These are phyloP conservation scores for Alcedo quadribrachys DNA, from an alignment of 2,797 vertebrate species.

Conservation along the genomic window DNA sequence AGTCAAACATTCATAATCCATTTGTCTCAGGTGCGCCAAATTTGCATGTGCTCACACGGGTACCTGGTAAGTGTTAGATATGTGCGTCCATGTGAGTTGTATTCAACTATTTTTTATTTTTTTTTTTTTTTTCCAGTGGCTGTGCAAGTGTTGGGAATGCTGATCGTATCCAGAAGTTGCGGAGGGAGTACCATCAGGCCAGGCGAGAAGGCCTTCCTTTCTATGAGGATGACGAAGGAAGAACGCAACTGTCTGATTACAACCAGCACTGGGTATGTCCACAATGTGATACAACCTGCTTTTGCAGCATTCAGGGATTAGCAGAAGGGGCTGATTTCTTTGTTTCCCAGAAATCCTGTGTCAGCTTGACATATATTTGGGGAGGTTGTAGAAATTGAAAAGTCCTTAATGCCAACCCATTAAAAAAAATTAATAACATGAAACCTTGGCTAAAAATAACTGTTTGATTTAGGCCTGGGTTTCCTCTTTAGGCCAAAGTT, in stretches of 20 bases:
- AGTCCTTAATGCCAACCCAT: not conserved
- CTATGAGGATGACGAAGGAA: conserved; percentile 86
- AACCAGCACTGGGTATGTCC: conserved; percentile 86
- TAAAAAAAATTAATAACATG: not conserved
- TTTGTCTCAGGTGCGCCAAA: not conserved
- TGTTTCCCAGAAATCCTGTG: not conserved
- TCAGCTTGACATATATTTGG: not conserved
- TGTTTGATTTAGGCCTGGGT: not conserved
- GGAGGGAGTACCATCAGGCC: conserved; percentile 93
- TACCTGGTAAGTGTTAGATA: not conserved
- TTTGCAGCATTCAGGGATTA: not conserved
- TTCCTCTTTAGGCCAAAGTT: not conserved
- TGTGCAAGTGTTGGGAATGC: conserved; percentile 69
- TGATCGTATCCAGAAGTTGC: conserved; percentile 92
- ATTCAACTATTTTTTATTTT: not conserved
- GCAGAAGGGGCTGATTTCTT: not conserved
- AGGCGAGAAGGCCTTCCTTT: conserved; percentile 86
- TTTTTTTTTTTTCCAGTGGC: conserved; percentile 65
- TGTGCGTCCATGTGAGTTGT: not conserved
- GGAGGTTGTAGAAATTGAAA: not conserved
- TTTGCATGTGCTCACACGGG: not conserved
- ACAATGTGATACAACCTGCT: not conserved
- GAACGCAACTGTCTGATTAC: conserved; percentile 79
- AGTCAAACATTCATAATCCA: not conserved
- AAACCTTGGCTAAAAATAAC: not conserved